Percentiles rank a stretch among this genome's conserved stretches.
Conservation (phyloP, 2,888 invertebrate genomes). For the Odontocolon sp. region DNA sequence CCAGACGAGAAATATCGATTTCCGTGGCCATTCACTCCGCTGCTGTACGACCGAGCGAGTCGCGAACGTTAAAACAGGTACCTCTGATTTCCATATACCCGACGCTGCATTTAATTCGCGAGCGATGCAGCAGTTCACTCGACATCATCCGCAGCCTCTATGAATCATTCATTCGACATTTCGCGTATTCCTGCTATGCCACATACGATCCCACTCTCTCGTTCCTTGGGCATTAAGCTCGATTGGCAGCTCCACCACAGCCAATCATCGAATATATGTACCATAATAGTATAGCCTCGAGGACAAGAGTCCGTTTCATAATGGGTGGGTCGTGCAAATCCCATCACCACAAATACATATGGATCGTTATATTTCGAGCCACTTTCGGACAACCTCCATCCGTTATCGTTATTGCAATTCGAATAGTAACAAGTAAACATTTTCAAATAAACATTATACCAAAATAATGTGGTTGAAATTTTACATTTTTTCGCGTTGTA, state of each 20-base stretch:
- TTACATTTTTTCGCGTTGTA: not conserved
- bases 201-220: not conserved
- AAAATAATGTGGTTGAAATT: no score
- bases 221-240: conserved; percentile 31
- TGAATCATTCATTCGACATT: conserved; percentile 58
- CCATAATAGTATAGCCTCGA: conserved; percentile 6
- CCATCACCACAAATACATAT: conserved; percentile 2
- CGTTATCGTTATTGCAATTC: conserved; percentile 26
- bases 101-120: conserved; percentile 50
- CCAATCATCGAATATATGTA: conserved; percentile 50
- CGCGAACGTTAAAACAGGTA: conserved; percentile 47
- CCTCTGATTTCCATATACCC: conserved; percentile 53
- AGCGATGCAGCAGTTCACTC: conserved; percentile 48
- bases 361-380: not conserved
- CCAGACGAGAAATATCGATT: conserved; percentile 59
- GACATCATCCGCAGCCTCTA: conserved; percentile 33
- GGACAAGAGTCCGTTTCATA: conserved; percentile 30
- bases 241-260: conserved; percentile 38
- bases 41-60: not conserved
- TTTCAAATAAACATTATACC: no score
- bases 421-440: no score
- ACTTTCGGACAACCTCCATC: conserved; percentile 38
- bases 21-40: conserved; percentile 25
- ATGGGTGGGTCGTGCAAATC: conserved; percentile 35
- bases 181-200: conserved; percentile 26